Percentiles rank a stretch among this genome's conserved stretches.
phyloP scores from a whole-genome alignment of 2,888 invertebrate genomes.

The Busseola fusca region DNA sequence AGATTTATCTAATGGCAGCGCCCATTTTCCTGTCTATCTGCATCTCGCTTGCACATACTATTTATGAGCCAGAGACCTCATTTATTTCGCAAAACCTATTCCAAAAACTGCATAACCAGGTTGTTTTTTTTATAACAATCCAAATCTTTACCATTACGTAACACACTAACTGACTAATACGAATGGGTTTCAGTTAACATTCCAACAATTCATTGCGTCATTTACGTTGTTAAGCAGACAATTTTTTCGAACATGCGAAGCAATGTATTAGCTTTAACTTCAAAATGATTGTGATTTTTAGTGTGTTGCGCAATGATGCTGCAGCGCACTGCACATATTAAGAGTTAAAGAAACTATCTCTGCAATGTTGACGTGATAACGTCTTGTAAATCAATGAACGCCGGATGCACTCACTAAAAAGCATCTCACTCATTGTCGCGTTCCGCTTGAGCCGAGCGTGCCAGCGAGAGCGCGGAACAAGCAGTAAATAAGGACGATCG shows the following conservation, averaged over 20 bases:
- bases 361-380: slow-evolving; percentile 9
- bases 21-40: background rate
- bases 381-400: too few species aligned
- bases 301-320: background rate
- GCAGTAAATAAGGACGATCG: too few species aligned
- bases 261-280: background rate
- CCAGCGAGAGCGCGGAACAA: too few species aligned
- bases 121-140: background rate
- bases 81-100: background rate
- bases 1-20: slow-evolving; percentile 1
- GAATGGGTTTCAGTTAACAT: background rate
- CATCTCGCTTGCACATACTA: background rate
- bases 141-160: background rate
- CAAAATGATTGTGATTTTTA: background rate
- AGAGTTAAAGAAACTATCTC: slow-evolving; percentile 6
- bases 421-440: too few species aligned
- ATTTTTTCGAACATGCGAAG: background rate
- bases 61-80: background rate
- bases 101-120: background rate
- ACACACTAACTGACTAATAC: background rate
- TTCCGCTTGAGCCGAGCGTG: too few species aligned
- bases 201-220: background rate
- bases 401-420: too few species aligned
- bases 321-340: background rate
- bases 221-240: background rate